Evolutionary conservation across 1,140 invertebrate genomes (phyloP).

Genomic region (Anadara kagoshimensis): DNA sequence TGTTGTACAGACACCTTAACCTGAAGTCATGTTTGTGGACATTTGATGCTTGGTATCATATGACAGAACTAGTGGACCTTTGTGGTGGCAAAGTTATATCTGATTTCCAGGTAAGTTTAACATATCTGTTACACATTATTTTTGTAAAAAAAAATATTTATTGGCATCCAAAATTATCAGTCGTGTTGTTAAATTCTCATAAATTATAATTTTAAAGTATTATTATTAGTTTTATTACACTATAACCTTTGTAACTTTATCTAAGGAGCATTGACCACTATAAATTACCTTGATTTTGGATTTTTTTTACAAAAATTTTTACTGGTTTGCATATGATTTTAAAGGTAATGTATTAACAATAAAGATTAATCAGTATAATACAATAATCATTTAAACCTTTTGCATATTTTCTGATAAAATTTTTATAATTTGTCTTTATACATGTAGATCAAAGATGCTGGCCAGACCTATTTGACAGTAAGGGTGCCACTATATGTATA

Average conservation of each 20-base stretch:
- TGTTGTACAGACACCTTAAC: constrained; percentile 75
- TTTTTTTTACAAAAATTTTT: too few relatives aligned
- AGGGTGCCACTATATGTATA: constrained; percentile 75
- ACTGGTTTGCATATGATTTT: too few relatives aligned
- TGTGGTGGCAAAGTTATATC: constrained; percentile 75
- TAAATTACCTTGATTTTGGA: too few relatives aligned
- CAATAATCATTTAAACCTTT: too few relatives aligned
- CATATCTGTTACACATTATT: background rate
- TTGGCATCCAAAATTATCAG: background rate
- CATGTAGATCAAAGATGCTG: constrained; percentile 69
- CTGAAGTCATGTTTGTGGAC: constrained; percentile 74
- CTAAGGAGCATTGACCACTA: too few relatives aligned
- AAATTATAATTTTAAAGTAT: background rate
- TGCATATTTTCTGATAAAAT: too few relatives aligned
- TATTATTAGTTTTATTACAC: too few relatives aligned
- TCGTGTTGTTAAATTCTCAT: background rate
- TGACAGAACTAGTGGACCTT: constrained; percentile 74
- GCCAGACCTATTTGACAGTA: constrained; percentile 73
- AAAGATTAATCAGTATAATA: too few relatives aligned
- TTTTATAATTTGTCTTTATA: too few relatives aligned
- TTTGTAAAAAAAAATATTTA: background rate
- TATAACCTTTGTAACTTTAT: too few relatives aligned
- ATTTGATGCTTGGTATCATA: constrained; percentile 75
- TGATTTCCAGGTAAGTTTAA: constrained; percentile 66
- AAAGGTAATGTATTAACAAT: too few relatives aligned